Base-by-base conservation (phyloP, 2,797 vertebrate species). In the Sebastes taczanowskii region DNA sequence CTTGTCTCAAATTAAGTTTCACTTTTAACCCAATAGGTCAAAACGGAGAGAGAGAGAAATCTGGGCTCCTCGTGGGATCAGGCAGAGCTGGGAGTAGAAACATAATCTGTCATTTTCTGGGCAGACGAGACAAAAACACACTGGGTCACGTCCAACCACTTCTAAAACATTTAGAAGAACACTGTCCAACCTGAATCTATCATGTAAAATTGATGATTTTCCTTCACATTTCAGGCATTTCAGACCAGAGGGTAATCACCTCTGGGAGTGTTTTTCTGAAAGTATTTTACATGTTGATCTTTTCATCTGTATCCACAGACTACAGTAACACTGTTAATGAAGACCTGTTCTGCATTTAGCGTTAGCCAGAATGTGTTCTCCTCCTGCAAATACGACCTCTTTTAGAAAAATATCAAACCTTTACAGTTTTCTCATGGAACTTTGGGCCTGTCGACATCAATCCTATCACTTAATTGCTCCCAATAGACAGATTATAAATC, bases 1-100 rank as follows among this genome's bases (percentile, higher is more conserved):
- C 79, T 85, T 77, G 59, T 84, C 64, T 86, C 30, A 78, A 74
- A 80, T 77, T 29, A 82, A 70, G 71, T 63, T 85, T 82, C 25
- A 74, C 7, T 71, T 83, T 82, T 62, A 55, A 80, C 78, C 80
- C 65, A 25, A 65, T 78, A 87, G 80, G 80, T 83, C 77, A 72
- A 80, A 83, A 63, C 4, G 6, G 32, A 11, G 11, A 25, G 55
- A 49, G 9, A 63, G 18, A 11, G 1, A n/a, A 25, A 23, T 35
- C 30, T 11, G 53, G 30, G 23, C 18, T 73, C 55, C 78, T 86
- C n/a, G 0, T 71, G 83, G 82, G 87, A 89, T 63, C 74, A 34
- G 62, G 38, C 27, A 4, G 49, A 27, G 67, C 74, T 35, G 22
- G 68, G 82, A 85, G 81, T 55, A 30, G 70, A 84, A 92, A 89